phyloP scores from a whole-genome alignment of 1,140 invertebrate genomes.

The Drosophila ironensis region DNA sequence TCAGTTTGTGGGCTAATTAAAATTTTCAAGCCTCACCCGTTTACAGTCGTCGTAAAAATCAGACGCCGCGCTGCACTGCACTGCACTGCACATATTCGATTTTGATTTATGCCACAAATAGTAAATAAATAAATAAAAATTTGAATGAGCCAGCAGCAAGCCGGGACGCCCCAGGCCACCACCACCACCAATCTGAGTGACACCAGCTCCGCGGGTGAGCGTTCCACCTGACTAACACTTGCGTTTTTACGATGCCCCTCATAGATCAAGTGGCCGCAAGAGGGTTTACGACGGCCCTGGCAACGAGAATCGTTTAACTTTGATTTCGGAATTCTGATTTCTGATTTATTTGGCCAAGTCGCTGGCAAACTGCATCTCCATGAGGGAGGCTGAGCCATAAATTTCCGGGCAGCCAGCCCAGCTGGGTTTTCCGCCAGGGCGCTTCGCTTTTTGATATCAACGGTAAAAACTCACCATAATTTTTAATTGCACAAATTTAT shows the following conservation, averaged over 20 bases:
- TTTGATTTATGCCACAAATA: constrained; percentile 34
- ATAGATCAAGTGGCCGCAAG: constrained; percentile 17
- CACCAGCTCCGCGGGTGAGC: constrained; percentile 29
- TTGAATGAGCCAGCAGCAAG: constrained; percentile 1
- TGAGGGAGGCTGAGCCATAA: constrained; percentile 36
- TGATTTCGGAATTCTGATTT: constrained; percentile 54
- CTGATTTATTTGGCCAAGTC: constrained; percentile 64
- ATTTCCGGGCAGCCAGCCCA: constrained; percentile 45
- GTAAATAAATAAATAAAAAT: constrained; percentile 34
- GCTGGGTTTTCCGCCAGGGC: constrained; percentile 21
- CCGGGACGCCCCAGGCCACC: neutral
- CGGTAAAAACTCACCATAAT: constrained; percentile 74
- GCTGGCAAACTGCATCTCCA: constrained; percentile 35
- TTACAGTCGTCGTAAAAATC: constrained; percentile 37
- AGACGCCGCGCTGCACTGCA: neutral
- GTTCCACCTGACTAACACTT: constrained; percentile 63
- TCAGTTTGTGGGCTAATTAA: constrained; percentile 61
- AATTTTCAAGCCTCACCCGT: constrained; percentile 47
- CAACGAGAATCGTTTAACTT: constrained; percentile 54
- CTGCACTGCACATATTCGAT: too few relatives aligned
- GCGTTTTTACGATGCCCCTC: constrained; percentile 31
- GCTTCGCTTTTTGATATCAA: constrained; percentile 31
- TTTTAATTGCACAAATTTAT: constrained; percentile 78
- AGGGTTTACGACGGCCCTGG: constrained; percentile 29
- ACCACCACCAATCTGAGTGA: constrained; percentile 37